Percentiles rank a stretch among this genome's conserved stretches.
phyloP scores from a whole-genome alignment of 2,888 invertebrate species.

The Eurois occulta region DNA sequence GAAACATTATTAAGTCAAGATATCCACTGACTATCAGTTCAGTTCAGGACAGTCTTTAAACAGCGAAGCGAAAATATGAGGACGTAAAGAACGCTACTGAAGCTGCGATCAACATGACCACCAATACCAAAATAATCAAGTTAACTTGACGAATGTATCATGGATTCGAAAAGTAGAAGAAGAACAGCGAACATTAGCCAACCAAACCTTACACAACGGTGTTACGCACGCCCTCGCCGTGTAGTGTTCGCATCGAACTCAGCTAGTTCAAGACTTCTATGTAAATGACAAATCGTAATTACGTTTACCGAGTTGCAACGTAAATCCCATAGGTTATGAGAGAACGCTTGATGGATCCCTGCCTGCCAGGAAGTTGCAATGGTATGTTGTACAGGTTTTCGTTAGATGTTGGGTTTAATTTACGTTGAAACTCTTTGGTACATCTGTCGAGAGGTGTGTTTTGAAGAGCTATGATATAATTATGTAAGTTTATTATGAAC shows the following conservation, averaged over 20 bases:
- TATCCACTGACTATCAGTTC: neutral
- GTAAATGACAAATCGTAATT: conserved; percentile 76
- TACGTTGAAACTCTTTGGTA: conserved; percentile 13
- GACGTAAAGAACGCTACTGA: neutral
- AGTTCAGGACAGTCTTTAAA: neutral
- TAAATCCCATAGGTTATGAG: conserved; percentile 56
- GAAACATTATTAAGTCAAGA: neutral
- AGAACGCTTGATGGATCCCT: conserved; percentile 50
- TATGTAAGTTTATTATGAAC: conserved; percentile 5
- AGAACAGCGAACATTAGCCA: conserved; percentile 25
- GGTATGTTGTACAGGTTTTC: conserved; percentile 19
- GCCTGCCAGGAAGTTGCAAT: conserved; percentile 44
- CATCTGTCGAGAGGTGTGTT: neutral
- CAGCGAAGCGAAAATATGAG: neutral
- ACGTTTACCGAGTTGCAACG: conserved; percentile 56
- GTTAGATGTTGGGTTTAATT: conserved; percentile 5
- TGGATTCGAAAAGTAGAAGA: neutral
- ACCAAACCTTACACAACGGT: conserved; percentile 44
- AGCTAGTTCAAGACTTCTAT: conserved; percentile 69
- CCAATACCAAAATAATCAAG: neutral
- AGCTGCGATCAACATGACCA: neutral
- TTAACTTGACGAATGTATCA: neutral
- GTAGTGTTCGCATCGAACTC: conserved; percentile 57
- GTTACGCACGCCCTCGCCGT: conserved; percentile 41
- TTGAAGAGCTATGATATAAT: conserved; percentile 2